These are phyloP conservation scores for Cervus canadensis DNA, from an alignment of 2,113 vertebrate species.

Conservation along the genomic window DNA sequence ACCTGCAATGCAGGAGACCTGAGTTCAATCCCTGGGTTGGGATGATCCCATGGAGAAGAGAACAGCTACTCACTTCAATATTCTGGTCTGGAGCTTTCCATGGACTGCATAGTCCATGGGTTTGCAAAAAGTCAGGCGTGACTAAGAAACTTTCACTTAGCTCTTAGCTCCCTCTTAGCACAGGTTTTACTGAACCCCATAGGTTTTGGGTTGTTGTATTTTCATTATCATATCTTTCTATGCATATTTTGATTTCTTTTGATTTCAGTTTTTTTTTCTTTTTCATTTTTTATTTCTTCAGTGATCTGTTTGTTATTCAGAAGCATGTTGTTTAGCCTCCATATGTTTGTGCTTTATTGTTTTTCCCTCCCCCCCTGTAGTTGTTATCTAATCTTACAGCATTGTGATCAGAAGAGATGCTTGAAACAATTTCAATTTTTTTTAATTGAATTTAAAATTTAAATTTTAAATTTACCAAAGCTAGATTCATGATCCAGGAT, in stretches of 20 bases:
- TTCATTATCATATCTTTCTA: background rate
- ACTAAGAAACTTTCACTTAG: too few species aligned
- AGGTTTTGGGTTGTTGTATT: background rate
- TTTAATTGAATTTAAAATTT: background rate
- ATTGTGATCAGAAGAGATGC: background rate
- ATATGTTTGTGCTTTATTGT: background rate
- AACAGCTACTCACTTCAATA: too few species aligned
- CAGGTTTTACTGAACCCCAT: background rate
- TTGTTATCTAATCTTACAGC: background rate
- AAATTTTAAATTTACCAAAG: background rate
- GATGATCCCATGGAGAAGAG: too few species aligned
- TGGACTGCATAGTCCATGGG: too few species aligned
- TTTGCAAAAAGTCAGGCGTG: too few species aligned
- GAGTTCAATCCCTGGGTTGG: too few species aligned
- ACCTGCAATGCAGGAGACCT: too few species aligned
- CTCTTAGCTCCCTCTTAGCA: too few species aligned
- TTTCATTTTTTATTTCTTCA: background rate
- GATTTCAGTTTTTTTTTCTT: background rate
- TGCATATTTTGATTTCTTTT: background rate
- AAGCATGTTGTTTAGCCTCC: background rate
- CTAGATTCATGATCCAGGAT: background rate
- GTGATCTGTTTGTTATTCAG: background rate
- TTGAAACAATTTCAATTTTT: background rate
- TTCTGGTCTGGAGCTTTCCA: too few species aligned
- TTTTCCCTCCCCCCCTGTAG: rapidly evolving